phyloP scores from a whole-genome alignment of 2,797 vertebrate genomes.

The Anguilla obscura region DNA sequence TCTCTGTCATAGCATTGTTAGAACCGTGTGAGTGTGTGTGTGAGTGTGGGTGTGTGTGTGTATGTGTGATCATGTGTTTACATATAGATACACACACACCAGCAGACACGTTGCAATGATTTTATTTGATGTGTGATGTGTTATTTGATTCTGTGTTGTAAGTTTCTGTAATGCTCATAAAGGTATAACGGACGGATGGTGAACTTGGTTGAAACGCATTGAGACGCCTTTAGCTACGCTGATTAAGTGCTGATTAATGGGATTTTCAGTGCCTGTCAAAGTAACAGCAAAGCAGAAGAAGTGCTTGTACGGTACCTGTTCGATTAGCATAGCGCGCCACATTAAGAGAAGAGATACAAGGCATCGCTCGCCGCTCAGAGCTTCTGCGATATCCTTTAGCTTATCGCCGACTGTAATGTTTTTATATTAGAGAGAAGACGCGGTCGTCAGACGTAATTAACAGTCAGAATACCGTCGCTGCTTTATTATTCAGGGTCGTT shows the following conservation, averaged over 20 bases:
- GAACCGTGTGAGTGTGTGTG: slow-evolving; percentile 31
- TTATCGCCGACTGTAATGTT: not conserved
- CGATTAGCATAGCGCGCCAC: not conserved
- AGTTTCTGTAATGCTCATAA: too few species aligned
- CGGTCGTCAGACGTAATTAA: not conserved
- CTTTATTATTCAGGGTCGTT: not conserved
- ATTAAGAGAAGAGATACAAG: not conserved
- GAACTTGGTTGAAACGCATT: too few species aligned
- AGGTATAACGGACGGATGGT: too few species aligned
- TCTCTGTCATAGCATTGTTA: too few species aligned
- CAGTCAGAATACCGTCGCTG: not conserved
- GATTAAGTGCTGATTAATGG: not conserved
- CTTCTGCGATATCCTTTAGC: not conserved
- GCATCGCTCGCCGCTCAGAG: not conserved
- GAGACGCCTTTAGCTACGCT: not conserved
- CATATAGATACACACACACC: too few species aligned
- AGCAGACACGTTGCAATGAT: too few species aligned
- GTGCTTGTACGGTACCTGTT: not conserved
- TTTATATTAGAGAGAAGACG: not conserved
- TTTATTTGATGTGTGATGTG: too few species aligned
- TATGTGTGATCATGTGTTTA: slow-evolving; percentile 16
- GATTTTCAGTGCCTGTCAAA: not conserved
- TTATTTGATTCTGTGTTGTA: too few species aligned
- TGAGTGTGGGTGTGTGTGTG: slow-evolving; percentile 50
- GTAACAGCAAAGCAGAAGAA: too few species aligned